Conservation (phyloP, 2,113 vertebrate species). For the Isichthys henryi region DNA sequence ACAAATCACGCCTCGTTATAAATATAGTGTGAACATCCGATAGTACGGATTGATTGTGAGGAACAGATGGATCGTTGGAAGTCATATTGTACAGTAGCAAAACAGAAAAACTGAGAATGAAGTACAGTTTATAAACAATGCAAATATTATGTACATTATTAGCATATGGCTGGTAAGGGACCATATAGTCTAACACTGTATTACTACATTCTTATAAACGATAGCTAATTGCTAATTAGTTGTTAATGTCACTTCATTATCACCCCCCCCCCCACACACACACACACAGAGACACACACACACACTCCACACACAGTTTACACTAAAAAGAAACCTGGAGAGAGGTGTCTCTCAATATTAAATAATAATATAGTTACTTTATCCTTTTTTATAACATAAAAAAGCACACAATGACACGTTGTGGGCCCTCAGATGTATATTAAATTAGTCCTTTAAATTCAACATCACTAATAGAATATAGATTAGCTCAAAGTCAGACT, state of each 20-base stretch:
- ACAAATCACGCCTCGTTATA: background rate
- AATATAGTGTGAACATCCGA: background rate
- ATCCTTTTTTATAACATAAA: background rate
- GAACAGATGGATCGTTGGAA: background rate
- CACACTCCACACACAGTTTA: background rate
- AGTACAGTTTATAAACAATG: background rate
- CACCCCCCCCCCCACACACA: background rate
- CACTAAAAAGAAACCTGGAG: background rate
- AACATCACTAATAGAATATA: slow-evolving; percentile 14
- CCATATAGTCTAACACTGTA: background rate
- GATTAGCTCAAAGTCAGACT: slow-evolving; percentile 9
- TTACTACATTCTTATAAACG: background rate
- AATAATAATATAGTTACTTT: background rate
- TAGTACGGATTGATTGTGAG: background rate
- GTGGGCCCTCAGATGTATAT: background rate
- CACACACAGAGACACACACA: background rate
- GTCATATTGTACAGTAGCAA: background rate
- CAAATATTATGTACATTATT: background rate
- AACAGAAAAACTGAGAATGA: background rate
- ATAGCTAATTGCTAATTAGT: background rate
- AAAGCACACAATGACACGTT: background rate
- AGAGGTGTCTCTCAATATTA: background rate
- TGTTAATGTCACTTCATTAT: background rate
- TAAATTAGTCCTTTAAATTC: background rate
- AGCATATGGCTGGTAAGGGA: background rate